A percentile compares a stretch with the other conserved stretches of the same genome.
These are phyloP conservation scores for Ferrisia virgata DNA, from an alignment of 2,888 invertebrate species.

Conservation along the genomic window DNA sequence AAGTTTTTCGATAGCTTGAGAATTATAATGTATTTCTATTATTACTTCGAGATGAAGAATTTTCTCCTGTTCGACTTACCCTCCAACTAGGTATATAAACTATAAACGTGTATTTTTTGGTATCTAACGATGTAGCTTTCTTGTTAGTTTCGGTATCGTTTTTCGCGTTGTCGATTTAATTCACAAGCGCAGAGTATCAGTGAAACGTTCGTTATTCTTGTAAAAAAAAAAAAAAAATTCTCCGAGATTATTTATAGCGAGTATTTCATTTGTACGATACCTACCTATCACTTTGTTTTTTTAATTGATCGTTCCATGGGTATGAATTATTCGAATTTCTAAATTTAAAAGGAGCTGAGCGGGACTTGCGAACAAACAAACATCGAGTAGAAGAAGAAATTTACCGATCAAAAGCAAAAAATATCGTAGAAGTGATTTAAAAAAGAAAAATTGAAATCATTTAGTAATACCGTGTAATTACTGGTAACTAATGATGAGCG, in stretches of 20 bases:
- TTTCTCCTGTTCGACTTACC: neutral
- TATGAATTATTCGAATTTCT: too few relatives aligned
- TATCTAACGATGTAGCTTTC: neutral
- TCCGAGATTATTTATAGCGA: neutral
- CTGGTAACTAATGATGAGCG: too few relatives aligned
- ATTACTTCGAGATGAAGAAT: neutral
- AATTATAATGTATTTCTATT: constrained; percentile 8
- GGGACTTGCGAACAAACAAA: too few relatives aligned
- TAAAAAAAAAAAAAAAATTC: neutral
- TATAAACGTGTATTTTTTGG: neutral
- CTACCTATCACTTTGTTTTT: too few relatives aligned
- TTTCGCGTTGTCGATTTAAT: neutral
- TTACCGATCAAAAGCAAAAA: too few relatives aligned
- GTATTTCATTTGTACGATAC: neutral
- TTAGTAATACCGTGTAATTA: too few relatives aligned
- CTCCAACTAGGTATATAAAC: too few relatives aligned
- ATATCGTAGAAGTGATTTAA: too few relatives aligned
- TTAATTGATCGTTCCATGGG: too few relatives aligned
- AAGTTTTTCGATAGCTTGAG: neutral
- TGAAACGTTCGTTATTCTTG: neutral
- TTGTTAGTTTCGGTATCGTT: neutral
- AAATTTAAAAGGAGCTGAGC: too few relatives aligned
- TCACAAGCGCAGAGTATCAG: neutral
- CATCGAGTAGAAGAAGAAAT: too few relatives aligned
- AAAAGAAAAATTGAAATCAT: too few relatives aligned